Evolutionary conservation across 2,888 invertebrate species (phyloP), one percentile per base, ranked within the genome.

Genomic region (Salticus scenicus): DNA sequence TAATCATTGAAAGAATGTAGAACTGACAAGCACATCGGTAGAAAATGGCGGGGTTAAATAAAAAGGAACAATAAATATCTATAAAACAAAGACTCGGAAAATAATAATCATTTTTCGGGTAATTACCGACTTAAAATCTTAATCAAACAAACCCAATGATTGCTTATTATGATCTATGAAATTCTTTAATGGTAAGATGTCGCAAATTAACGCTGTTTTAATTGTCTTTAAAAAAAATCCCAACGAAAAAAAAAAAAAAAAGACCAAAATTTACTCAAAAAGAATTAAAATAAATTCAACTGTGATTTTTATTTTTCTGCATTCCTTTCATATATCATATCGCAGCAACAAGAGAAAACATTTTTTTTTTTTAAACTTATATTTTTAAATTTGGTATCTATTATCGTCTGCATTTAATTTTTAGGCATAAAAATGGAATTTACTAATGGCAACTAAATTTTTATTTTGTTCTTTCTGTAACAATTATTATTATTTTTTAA

Each of bases 121-220:
- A 77, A 84, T 84, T 84, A 84, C 71, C 37, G 76, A 77, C 83
- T 84, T 77, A 75, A 82, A 84, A 31, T 51, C 72, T 79, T 77
- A 84, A 84, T 84, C 77, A 84, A 84, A 84, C 73, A 77, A 84
- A 84, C 72, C 66, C 66, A 31, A 57, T 77, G 83, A 84, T 77
- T 78, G 72, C 77, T 47, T 84, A 77, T 84, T 84, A 84, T 78
- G 83, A 78, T 77, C 72, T 77, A 76, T 47, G 77, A 67, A 84
- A 77, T 67, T 73, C 77, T 73, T 77, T 84, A 84, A 84, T 84
- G 83, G 73, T 41, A 67, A 84, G 72, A 69, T 20, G 77, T 57
- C 64, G 37, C 73, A 84, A 84, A 84, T 84, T 84, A 84, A 84
- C 83, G 77, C 83, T 77, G 77, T 72, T 84, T 84, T 84, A 84